phyloP scores from a whole-genome alignment of 2,888 invertebrate genomes.

The Mamestra brassicae region DNA sequence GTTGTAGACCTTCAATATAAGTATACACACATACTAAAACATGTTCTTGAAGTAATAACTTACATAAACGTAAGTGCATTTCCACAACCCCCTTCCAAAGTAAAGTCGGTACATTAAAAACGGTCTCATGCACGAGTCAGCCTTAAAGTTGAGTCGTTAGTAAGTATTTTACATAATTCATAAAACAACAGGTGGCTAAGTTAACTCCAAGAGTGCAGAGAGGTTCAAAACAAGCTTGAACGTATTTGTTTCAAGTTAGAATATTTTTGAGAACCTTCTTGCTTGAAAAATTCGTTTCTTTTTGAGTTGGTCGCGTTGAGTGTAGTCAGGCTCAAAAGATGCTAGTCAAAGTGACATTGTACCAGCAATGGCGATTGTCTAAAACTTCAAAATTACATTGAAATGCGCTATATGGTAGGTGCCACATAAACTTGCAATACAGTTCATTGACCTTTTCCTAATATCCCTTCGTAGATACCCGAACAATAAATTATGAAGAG shows the following conservation, averaged over 20 bases:
- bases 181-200: constrained; percentile 60
- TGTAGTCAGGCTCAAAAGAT: background rate
- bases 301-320: background rate
- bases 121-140: constrained; percentile 40
- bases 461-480: too few species aligned
- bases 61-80: constrained; percentile 37
- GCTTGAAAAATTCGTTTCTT: too few species aligned
- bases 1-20: too few species aligned
- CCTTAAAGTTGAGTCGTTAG: constrained; percentile 60
- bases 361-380: too few species aligned
- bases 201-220: constrained; percentile 30
- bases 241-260: constrained; percentile 20
- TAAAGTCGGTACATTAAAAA: constrained; percentile 35
- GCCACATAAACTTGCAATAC: too few species aligned
- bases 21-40: too few species aligned
- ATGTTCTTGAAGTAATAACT: constrained; percentile 7
- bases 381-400: too few species aligned
- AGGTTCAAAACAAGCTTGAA: constrained; percentile 30
- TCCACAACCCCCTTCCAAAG: constrained; percentile 18
- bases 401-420: too few species aligned
- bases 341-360: too few species aligned
- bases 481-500: too few species aligned
- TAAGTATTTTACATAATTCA: constrained; percentile 60
- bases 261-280: background rate
- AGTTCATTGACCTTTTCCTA: too few species aligned